Conservation (phyloP, 2,888 invertebrate species). For the Choristoneura rosaceana region DNA sequence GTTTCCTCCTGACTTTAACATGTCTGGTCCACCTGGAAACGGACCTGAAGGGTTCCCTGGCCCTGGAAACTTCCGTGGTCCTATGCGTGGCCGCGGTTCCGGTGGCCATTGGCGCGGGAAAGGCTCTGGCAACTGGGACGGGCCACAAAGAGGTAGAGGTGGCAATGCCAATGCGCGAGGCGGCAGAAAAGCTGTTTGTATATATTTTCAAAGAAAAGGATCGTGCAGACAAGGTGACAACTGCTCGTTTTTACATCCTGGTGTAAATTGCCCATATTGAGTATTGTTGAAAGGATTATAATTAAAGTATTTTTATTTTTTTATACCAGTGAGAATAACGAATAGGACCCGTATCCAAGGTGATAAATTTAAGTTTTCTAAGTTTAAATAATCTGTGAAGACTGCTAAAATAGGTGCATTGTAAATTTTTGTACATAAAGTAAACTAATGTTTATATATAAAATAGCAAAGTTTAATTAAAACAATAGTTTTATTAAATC, state of each 20-base stretch:
- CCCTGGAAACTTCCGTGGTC: conserved; percentile 81
- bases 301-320: neutral
- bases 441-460: conserved; percentile 45
- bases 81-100: conserved; percentile 83
- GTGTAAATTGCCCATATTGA: conserved; percentile 85
- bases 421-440: conserved; percentile 59
- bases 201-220: conserved; percentile 92
- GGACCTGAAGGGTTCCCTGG: conserved; percentile 50
- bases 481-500: conserved; percentile 3
- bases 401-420: conserved; percentile 63
- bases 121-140: conserved; percentile 77
- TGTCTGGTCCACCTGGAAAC: conserved; percentile 68
- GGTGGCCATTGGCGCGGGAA: conserved; percentile 83
- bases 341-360: conserved; percentile 1
- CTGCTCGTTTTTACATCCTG: conserved; percentile 94
- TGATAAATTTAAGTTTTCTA: conserved; percentile 23
- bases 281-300: conserved; percentile 12
- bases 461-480: conserved; percentile 49
- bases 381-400: conserved; percentile 48
- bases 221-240: conserved; percentile 93
- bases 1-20: conserved; percentile 82
- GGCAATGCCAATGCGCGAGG: conserved; percentile 83
- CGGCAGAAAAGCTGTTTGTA: conserved; percentile 87
- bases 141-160: conserved; percentile 77
- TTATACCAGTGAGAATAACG: neutral